Percentiles rank a stretch among this genome's conserved stretches.
Conservation (phyloP, 2,797 vertebrate species). For the Tapirus indicus region DNA sequence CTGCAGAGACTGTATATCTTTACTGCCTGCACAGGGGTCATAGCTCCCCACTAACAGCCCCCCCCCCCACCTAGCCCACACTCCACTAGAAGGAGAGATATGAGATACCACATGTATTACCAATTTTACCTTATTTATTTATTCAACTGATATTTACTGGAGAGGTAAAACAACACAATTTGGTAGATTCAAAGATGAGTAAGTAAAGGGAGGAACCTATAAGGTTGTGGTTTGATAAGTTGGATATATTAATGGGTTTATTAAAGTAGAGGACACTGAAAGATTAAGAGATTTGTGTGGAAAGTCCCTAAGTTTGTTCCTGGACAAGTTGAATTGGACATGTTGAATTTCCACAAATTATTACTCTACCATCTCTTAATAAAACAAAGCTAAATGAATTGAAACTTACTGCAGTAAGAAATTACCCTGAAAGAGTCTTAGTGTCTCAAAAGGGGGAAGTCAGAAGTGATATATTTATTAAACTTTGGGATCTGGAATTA, state of each 20-base stretch:
- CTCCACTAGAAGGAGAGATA: not conserved
- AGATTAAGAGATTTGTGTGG: not conserved
- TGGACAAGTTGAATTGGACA: not conserved
- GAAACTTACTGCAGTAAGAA: not conserved
- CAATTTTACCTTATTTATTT: not conserved
- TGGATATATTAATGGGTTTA: not conserved
- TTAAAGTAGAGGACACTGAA: not conserved
- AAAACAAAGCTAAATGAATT: not conserved
- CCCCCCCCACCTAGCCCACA: fast-evolving
- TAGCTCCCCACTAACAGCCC: not conserved
- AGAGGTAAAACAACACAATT: not conserved
- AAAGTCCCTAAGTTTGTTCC: not conserved
- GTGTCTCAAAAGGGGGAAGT: not conserved
- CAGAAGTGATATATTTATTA: not conserved
- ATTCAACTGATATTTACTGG: not conserved
- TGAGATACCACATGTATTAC: not conserved
- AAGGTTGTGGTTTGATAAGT: not conserved
- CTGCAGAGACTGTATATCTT: not conserved
- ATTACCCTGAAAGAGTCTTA: not conserved
- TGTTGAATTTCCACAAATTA: not conserved
- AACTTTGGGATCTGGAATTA: not conserved
- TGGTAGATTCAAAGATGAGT: not conserved
- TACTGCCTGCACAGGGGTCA: not conserved
- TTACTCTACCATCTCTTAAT: not conserved
- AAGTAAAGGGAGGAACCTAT: not conserved